phyloP scores from a whole-genome alignment of 1,140 invertebrate genomes.

The Musca vetustissima region DNA sequence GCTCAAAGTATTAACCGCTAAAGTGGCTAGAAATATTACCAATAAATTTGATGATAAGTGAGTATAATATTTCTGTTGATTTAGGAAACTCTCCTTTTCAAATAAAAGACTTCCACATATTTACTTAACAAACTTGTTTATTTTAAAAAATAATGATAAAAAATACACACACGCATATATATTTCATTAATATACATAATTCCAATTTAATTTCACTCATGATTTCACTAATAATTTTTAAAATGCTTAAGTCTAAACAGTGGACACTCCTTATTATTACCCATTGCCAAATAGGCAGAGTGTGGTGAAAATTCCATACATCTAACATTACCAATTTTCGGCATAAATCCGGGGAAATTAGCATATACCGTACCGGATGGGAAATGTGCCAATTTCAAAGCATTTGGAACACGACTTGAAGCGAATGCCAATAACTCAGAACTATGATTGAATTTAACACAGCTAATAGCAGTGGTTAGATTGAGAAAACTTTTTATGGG shows the following conservation, averaged over 20 bases:
- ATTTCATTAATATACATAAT: conserved; percentile 21
- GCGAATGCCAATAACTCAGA: conserved; percentile 80
- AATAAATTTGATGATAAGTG: too few species aligned
- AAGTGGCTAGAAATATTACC: too few species aligned
- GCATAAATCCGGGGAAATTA: conserved; percentile 75
- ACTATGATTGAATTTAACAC: conserved; percentile 78
- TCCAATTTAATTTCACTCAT: conserved; percentile 25
- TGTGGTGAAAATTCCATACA: conserved; percentile 71
- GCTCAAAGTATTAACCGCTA: too few species aligned
- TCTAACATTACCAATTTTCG: conserved; percentile 59
- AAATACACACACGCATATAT: conserved; percentile 13
- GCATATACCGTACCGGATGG: conserved; percentile 76
- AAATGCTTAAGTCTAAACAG: conserved; percentile 71
- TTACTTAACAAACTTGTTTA: background rate
- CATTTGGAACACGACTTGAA: conserved; percentile 72
- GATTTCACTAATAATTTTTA: conserved; percentile 60
- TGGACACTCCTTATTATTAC: conserved; percentile 63
- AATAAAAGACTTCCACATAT: too few species aligned
- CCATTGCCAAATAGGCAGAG: conserved; percentile 72
- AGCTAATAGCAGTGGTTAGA: conserved; percentile 73
- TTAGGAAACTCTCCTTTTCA: too few species aligned
- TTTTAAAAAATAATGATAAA: background rate
- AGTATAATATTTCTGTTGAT: too few species aligned
- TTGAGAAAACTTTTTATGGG: conserved; percentile 77
- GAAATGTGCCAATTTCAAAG: conserved; percentile 78